Conservation (phyloP, 2,888 invertebrate genomes). For the Meliscaeva auricollis region DNA sequence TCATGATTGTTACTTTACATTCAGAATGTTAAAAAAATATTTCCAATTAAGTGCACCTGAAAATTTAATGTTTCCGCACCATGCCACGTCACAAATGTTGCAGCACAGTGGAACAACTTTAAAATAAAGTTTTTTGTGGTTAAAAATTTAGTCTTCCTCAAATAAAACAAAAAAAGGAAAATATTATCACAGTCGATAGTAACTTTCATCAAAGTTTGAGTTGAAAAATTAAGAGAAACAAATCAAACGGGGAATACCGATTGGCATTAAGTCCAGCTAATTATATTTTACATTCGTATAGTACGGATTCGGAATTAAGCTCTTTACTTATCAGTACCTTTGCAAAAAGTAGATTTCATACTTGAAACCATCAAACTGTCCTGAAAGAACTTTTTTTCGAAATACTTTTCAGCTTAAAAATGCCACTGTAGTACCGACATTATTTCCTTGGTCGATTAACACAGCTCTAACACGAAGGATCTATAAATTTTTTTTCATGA, state of each 20-base stretch:
- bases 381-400: not conserved
- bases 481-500: constrained; percentile 6
- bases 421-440: constrained; percentile 1
- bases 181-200: too few species aligned
- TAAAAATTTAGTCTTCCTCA: too few species aligned
- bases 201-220: too few species aligned
- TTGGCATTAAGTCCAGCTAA: too few species aligned
- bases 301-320: too few species aligned
- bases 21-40: constrained; percentile 43
- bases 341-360: too few species aligned
- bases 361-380: not conserved
- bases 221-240: too few species aligned
- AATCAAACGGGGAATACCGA: too few species aligned
- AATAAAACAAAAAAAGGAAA: too few species aligned
- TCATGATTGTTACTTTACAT: constrained; percentile 14
- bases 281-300: too few species aligned
- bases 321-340: too few species aligned
- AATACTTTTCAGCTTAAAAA: not conserved
- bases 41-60: constrained; percentile 42
- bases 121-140: too few species aligned
- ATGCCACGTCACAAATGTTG: not conserved
- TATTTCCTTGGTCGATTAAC: not conserved
- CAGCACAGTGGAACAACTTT: not conserved
- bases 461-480: constrained; percentile 4
- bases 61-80: not conserved